Base-by-base conservation (phyloP, 2,797 vertebrate species). In the Leuciscus waleckii region DNA sequence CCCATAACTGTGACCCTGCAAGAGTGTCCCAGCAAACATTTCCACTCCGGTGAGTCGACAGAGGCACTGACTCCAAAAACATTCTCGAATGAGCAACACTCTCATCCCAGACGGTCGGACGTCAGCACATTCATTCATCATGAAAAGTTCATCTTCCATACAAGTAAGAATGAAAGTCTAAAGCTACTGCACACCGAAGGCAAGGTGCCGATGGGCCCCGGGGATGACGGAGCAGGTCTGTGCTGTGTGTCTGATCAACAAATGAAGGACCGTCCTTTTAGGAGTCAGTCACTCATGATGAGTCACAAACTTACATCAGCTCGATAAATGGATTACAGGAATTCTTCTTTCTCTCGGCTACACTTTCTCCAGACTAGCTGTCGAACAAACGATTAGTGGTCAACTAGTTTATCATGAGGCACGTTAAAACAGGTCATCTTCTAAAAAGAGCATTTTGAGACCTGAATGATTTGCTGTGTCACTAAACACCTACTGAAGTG, bases 311-410 rank as follows among this genome's bases (percentile, higher is more conserved):
- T 46, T 68, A 84, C 76, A 84, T 88, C 83, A 86, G 89, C 82
- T 41, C 39, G 32, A 90, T 87, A 90, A 89, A 89, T 32, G 85
- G 87, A 87, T 90, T 89, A 88, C 80, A 68, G 81, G 87, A 83
- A 87, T 89, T 89, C 85, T 70, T 83, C 85, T 83, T 87, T 85
- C 85, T 69, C 82, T 14, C 39, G 71, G 43, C 77, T 79, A 41
- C 84, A 87, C 86, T 86, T 35, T 35, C 35, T 35, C 35, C 4
- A 3, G 17, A 79, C 61, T 65, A 32, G 10, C 41, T 26, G 17
- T 49, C 41, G 17, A 67, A 67, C 11, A 79, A 69, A 21, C 0
- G 29, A 69, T 49, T 35, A 79, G 13, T 54, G 32, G 43, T 80
- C 32, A 69, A 69, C 29, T 68, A 80, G 43, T 67, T 67, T 16